Evolutionary conservation across 2,797 vertebrate species (phyloP).

Genomic region (Oceanodroma leucorhoa): DNA sequence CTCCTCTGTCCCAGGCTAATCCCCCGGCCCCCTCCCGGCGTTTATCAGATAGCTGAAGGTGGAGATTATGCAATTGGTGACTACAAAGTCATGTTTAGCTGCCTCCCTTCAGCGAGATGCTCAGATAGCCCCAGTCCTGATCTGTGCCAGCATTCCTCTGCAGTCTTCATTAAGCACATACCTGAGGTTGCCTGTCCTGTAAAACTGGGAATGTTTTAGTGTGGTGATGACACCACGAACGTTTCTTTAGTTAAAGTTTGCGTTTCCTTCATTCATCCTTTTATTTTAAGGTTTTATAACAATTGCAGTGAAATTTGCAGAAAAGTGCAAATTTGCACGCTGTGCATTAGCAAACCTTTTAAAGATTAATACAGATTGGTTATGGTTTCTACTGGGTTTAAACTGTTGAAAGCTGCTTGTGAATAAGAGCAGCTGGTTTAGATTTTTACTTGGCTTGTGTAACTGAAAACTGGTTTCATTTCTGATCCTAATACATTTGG

Average conservation of each 20-base stretch:
- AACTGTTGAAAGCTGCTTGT: background rate
- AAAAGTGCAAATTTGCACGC: background rate
- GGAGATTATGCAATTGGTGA: conserved; percentile 70
- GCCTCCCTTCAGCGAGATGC: conserved; percentile 59
- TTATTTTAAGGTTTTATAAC: background rate
- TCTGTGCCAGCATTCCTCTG: conserved; percentile 31
- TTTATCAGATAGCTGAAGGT: conserved; percentile 72
- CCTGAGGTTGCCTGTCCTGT: conserved; percentile 9
- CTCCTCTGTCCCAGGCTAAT: conserved; percentile 58
- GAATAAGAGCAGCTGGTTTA: background rate
- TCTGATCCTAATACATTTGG: background rate
- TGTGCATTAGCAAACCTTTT: background rate
- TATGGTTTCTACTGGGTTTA: background rate
- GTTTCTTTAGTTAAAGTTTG: background rate
- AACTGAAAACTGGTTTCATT: background rate
- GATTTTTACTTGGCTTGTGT: background rate
- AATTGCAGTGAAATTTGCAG: background rate
- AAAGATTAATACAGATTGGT: background rate
- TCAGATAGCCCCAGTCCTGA: conserved; percentile 34
- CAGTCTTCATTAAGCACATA: background rate
- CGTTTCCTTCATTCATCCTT: background rate
- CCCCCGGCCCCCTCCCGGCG: conserved; percentile 26
- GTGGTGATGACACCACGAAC: fast-evolving
- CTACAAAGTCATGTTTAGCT: conserved; percentile 65
- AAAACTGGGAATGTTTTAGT: background rate